Evolutionary conservation across 2,113 vertebrate species (phyloP), one percentile per base, ranked within the genome.

Genomic region (Caranx melampygus): DNA sequence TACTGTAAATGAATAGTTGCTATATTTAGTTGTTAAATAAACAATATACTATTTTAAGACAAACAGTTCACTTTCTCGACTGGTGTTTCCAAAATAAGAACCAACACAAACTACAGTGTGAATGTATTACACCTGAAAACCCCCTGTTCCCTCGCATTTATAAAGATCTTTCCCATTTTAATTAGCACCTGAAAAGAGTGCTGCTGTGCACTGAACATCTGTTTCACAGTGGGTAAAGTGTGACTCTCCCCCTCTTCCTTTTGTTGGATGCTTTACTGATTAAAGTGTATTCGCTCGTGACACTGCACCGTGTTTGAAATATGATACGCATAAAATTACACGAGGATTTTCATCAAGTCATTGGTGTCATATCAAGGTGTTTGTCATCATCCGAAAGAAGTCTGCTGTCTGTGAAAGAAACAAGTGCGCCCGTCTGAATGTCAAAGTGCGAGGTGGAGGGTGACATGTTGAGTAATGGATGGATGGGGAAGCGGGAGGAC

Each of bases 401-500:
- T 37, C 49, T 67, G 16, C 11, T 59, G 33, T 18, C 10, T 52
- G n/a, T n/a, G 11, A 63, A 37, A 65, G n/a, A 55, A 71, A 70
- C 33, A 18, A 37, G 52, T 58, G 60, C n/a, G 21, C 31, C 37
- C 34, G 47, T 68, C 45, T 59, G 70, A 58, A 64, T 81, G 84
- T 83, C 63, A 89, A 26, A 75, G 40, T 26, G 47, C 0, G 21
- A 83, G 63, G 82, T 15, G 66, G 72, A 13, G 15, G 72, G 51
- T 86, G 87, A 88, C 79, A 89, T 78, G 79, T n/a, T 92, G 90
- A 89, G 73, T 87, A 83, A 92, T 91, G 90, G 67, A 82, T 58
- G 18, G 42, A 82, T 54, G 26, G 42, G 58, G 71, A 69, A 66
- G 69, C 45, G 33, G 69, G 66, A 78, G 82, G 72, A 85, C 71